These are phyloP conservation scores for Epizoanthus rinbou DNA, from an alignment of 92 coral and sea anemone genomes.

Conservation along the genomic window DNA sequence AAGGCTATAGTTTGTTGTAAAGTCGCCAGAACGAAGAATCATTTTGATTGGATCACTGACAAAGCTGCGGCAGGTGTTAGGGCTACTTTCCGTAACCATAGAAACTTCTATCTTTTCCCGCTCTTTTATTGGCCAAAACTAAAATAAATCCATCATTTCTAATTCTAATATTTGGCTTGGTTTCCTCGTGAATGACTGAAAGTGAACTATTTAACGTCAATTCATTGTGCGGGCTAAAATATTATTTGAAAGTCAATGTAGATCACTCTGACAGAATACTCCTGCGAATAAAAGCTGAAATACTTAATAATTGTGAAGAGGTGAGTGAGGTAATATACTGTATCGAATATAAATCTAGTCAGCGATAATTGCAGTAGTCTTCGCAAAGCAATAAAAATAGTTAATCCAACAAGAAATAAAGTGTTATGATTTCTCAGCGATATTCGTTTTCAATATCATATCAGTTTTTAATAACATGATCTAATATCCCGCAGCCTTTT, in stretches of 20 bases:
- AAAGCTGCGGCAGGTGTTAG: conserved; percentile 77
- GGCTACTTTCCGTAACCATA: conserved; percentile 56
- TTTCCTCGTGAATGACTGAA: background rate
- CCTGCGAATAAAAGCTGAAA: too few relatives aligned
- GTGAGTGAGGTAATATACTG: too few relatives aligned
- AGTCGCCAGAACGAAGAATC: conserved; percentile 28
- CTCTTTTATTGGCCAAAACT: conserved; percentile 10
- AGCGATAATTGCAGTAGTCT: too few relatives aligned
- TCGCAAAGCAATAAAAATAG: too few relatives aligned
- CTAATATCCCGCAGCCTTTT: background rate
- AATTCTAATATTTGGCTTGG: conserved; percentile 18
- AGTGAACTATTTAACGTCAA: background rate
- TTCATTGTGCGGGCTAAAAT: background rate
- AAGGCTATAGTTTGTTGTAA: conserved; percentile 20
- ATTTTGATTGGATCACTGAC: conserved; percentile 70
- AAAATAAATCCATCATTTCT: background rate
- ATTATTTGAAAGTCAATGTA: background rate
- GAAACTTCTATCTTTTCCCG: conserved; percentile 44
- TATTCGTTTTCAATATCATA: too few relatives aligned
- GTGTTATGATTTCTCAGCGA: too few relatives aligned
- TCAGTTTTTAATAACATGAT: too few relatives aligned
- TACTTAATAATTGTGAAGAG: too few relatives aligned
- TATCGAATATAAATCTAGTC: too few relatives aligned
- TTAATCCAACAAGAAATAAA: too few relatives aligned
- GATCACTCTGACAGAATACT: background rate